Percentiles rank a stretch among this genome's conserved stretches.
These are phyloP conservation scores for Diplodus puntazzo DNA, from an alignment of 2,797 vertebrate species.

Conservation along the genomic window DNA sequence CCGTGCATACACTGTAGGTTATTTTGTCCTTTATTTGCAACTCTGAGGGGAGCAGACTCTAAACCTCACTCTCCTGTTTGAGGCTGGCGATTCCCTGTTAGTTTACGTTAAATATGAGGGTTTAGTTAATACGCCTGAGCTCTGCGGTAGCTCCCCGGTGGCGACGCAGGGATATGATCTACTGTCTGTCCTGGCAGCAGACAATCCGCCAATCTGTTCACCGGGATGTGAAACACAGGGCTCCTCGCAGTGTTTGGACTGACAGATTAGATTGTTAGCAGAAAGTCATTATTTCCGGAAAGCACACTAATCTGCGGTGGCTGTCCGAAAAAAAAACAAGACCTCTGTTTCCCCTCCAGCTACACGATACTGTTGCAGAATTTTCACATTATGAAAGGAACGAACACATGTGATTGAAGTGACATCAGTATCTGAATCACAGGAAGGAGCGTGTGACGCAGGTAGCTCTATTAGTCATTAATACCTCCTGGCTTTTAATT, in stretches of 20 bases:
- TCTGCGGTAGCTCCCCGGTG: constrained; percentile 49
- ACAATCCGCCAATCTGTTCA: constrained; percentile 79
- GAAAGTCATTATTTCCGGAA: constrained; percentile 77
- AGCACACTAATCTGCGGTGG: constrained; percentile 71
- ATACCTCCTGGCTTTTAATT: constrained; percentile 35
- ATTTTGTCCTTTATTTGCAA: constrained; percentile 54
- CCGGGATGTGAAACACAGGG: constrained; percentile 68
- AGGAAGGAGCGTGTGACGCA: constrained; percentile 32
- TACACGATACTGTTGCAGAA: constrained; percentile 56
- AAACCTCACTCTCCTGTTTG: constrained; percentile 49
- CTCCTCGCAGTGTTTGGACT: constrained; percentile 69
- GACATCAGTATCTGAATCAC: constrained; percentile 33
- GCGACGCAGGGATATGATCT: constrained; percentile 67
- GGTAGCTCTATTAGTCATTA: constrained; percentile 43
- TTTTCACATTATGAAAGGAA: constrained; percentile 40
- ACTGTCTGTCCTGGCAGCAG: constrained; percentile 64
- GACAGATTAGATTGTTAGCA: constrained; percentile 78
- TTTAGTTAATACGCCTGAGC: constrained; percentile 65
- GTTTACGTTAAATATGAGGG: constrained; percentile 65
- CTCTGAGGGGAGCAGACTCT: constrained; percentile 43
- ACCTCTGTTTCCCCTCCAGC: constrained; percentile 62
- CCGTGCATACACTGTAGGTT: constrained; percentile 37
- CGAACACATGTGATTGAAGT: constrained; percentile 40
- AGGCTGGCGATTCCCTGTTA: constrained; percentile 46
- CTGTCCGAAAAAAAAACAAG: constrained; percentile 46